phyloP scores from a whole-genome alignment of 2,888 invertebrate genomes.

The Pristionchus entomophagus region DNA sequence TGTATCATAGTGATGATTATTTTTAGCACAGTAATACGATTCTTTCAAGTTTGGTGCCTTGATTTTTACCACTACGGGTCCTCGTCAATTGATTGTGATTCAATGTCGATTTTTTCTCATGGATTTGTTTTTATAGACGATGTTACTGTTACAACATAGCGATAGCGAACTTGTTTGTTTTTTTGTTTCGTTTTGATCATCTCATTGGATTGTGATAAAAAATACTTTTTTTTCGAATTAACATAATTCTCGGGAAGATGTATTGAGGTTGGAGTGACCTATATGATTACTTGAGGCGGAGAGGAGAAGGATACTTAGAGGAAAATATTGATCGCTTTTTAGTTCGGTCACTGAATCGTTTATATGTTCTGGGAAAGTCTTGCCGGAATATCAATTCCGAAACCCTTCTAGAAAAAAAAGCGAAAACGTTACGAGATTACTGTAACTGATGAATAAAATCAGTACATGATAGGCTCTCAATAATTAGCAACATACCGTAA shows the following conservation, averaged over 20 bases:
- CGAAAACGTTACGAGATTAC: no score
- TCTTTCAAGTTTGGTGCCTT: no score
- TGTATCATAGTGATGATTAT: background rate
- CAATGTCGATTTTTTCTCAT: background rate
- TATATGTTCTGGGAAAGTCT: no score
- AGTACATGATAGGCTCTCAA: no score
- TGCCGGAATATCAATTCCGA: no score
- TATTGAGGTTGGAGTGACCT: background rate
- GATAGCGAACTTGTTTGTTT: no score
- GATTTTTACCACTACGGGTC: background rate
- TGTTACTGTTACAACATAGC: background rate
- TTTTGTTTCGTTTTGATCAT: background rate
- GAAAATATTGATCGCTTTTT: no score
- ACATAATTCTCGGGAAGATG: no score
- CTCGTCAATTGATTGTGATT: background rate
- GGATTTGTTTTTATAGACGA: conserved; percentile 17
- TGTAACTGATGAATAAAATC: no score
- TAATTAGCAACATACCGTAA: no score
- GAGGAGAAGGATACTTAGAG: background rate
- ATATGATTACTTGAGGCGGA: background rate
- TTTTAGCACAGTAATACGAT: background rate
- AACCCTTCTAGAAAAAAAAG: conserved; percentile 94
- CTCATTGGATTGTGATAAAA: background rate
- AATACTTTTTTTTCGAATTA: background rate
- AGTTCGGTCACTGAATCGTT: no score